Percentiles rank a stretch among this genome's conserved stretches.
Conservation (phyloP, 1,140 invertebrate species). For the Atta cephalotes region DNA sequence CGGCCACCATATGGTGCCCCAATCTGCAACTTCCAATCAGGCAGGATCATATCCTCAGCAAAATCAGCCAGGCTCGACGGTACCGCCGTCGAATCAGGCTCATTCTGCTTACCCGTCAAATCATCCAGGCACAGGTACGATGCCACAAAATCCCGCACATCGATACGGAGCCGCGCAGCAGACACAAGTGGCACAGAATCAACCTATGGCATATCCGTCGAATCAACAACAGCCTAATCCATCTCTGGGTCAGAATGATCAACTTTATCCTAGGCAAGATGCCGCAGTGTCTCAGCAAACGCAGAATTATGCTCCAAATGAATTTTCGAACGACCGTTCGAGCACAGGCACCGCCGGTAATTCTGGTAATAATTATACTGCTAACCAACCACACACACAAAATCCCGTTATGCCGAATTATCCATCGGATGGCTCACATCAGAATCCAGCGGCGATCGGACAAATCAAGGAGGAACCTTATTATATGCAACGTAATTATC, state of each 20-base stretch:
- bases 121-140: slow-evolving; percentile 64
- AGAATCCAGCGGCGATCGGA: slow-evolving; percentile 64
- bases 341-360: slow-evolving; percentile 67
- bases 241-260: slow-evolving; percentile 75
- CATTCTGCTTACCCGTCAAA: slow-evolving; percentile 66
- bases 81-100: slow-evolving; percentile 48
- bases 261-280: slow-evolving; percentile 75
- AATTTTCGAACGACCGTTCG: slow-evolving; percentile 76
- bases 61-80: slow-evolving; percentile 39
- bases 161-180: slow-evolving; percentile 73
- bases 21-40: slow-evolving; percentile 70
- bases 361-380: slow-evolving; percentile 72
- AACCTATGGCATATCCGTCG: slow-evolving; percentile 70
- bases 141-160: slow-evolving; percentile 67
- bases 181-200: slow-evolving; percentile 74
- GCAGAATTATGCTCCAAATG: slow-evolving; percentile 75
- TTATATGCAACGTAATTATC: slow-evolving; percentile 82
- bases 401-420: slow-evolving; percentile 73
- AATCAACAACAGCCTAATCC: slow-evolving; percentile 69
- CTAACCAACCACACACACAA: slow-evolving; percentile 74
- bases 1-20: slow-evolving; percentile 68
- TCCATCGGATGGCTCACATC: slow-evolving; percentile 66
- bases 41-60: slow-evolving; percentile 69
- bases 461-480: slow-evolving; percentile 81
- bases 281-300: slow-evolving; percentile 65